Base-by-base conservation (phyloP, 2,888 invertebrate species). In the Bruchidius siliquastri region DNA sequence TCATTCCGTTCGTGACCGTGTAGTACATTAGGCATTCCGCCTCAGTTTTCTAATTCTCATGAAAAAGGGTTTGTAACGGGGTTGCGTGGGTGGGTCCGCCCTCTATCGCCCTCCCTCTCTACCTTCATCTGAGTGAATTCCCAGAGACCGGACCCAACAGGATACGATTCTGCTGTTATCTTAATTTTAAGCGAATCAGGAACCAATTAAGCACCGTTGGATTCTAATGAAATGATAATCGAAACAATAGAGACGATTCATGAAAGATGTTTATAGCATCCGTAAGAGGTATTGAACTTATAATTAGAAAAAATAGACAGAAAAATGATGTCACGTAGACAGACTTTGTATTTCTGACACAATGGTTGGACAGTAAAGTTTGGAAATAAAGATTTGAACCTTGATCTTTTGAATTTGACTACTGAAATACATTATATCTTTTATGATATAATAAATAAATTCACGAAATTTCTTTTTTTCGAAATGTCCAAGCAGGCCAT, bases 181-280 rank as follows among this genome's bases (percentile, higher is more conserved):
- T 73, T 74, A 76, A 74, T 76, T 74, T 73, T 74, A 70, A 71
- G 74, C 72, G 72, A 71, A 76, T 76, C 76, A 76, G 74, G 74
- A 74, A 76, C 72, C 72, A 68, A 72, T 68, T 69, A 30, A 21
- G 32, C 22, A n/a, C 49, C 49, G 68, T 20, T 1, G 49, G 18
- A 49, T 49, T 49, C 49, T 49, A 49, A 49, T 49, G 13, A 49
- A 49, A 49, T 49, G 49, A 49, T 49, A 49, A 49, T 49, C 1
- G 18, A 49, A 49, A 49, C 49, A 49, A 49, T 18, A 13, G 49
- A 49, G 49, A 13, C 49, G 13, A 13, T 49, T 13, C 49, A 18
- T n/a, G n/a, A n/a, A n/a, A n/a, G n/a, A n/a, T n/a, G n/a, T n/a
- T n/a, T n/a, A n/a, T n/a, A n/a, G n/a, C n/a, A n/a, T n/a, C n/a